phyloP scores from a whole-genome alignment of 53 echinoderm and acorn worm species.

The Arbacia lixula region DNA sequence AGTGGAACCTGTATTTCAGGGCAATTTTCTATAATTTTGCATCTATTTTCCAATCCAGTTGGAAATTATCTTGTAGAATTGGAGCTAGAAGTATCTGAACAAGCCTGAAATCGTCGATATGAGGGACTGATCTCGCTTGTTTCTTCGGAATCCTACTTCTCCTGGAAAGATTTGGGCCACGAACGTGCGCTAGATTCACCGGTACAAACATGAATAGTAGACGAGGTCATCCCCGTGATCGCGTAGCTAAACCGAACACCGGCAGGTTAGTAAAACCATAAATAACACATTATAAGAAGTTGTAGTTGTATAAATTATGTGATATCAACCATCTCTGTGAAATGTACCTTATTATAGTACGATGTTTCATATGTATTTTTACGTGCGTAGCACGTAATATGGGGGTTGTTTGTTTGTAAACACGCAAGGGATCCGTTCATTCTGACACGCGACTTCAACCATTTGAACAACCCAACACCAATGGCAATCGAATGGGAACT shows the following conservation, averaged over 20 bases:
- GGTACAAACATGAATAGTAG: constrained; percentile 25
- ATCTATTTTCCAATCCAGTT: background rate
- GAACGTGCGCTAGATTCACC: constrained; percentile 39
- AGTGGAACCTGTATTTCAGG: constrained; percentile 48
- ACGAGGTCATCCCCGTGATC: background rate
- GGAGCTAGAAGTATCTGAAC: constrained; percentile 9
- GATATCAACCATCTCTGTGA: background rate
- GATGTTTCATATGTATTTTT: background rate
- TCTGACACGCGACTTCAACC: background rate
- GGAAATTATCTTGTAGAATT: constrained; percentile 17
- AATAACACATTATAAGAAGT: background rate
- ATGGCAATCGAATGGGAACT: too few relatives aligned
- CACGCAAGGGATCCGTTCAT: background rate
- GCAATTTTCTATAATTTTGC: constrained; percentile 34
- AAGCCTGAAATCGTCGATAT: constrained; percentile 33
- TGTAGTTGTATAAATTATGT: background rate
- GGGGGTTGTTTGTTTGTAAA: constrained; percentile 24
- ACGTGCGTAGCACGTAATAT: background rate
- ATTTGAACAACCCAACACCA: too few relatives aligned
- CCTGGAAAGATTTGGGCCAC: constrained; percentile 23
- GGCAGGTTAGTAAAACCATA: constrained; percentile 30
- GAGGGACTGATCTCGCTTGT: constrained; percentile 35
- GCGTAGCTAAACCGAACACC: background rate
- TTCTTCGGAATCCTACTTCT: constrained; percentile 38
- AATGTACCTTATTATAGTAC: background rate